Base-by-base conservation (phyloP, 2,113 vertebrate genomes). In the Xyliphius kryptos region DNA sequence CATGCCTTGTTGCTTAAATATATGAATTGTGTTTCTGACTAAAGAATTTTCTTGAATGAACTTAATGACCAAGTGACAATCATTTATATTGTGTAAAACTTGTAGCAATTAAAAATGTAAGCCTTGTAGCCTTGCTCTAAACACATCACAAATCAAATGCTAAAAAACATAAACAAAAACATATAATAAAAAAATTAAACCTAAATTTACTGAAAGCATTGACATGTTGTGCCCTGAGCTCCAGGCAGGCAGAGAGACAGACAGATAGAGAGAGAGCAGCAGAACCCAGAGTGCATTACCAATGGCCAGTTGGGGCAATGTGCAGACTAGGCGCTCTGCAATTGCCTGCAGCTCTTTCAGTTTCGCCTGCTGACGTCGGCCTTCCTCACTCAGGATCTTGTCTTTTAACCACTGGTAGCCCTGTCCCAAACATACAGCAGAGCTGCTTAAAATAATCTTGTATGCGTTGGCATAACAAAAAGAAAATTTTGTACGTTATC, bases 401-500 rank as follows among this genome's bases (percentile, higher is more conserved):
- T 93, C 91, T 72, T 92, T 93, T 65, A 93, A 76, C 91, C 91
- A 93, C 78, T 93, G 91, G 81, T 89, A 89, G 26, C 88, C 87
- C 88, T 89, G 79, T 63, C 66, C 51, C 66, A 57, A 63, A 75
- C 53, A 21, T 36, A 78, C 61, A 75, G 65, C 57, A 69, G 57
- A 76, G 53, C 61, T 61, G 16, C 13, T 56, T 56, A 3, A 12
- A 13, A n/a, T 4, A 38, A 19, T 15, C 2, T 40, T 13, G 6
- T 12, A 17, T 32, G 26, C 1, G 4, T 32, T 32, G 26, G 26
- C 26, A 32, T 32, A 32, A 32, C 26, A 32, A 32, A 32, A 32
- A 32, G 7, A 3, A 2, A 32, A 32, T 32, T 5, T 3, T 32
- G 4, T 32, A 32, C 4, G 26, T 6, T 5, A 32, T 5, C n/a